Conservation (phyloP, 2,797 vertebrate genomes). For the Sebastes hubbsi region DNA sequence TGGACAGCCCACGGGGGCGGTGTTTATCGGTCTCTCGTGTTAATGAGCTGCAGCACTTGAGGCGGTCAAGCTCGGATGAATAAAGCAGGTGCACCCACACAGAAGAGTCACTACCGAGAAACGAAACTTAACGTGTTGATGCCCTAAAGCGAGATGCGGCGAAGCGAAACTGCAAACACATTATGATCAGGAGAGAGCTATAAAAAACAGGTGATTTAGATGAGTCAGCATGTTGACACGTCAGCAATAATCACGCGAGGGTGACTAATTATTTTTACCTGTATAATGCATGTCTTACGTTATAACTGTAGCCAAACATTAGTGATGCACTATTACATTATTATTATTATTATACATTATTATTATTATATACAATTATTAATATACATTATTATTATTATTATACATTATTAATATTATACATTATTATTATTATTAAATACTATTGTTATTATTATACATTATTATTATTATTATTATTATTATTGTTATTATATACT, state of each 20-base stretch:
- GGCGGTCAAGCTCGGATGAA: rapidly evolving
- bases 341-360: too few relatives aligned
- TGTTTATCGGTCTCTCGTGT: rapidly evolving
- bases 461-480: too few relatives aligned
- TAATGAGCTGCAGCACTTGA: rapidly evolving
- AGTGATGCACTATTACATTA: neutral
- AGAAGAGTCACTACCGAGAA: neutral
- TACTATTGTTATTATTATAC: too few relatives aligned
- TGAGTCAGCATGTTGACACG: neutral
- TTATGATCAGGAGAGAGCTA: rapidly evolving
- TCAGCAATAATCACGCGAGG: neutral
- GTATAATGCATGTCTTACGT: neutral
- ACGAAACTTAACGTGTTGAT: conserved; percentile 46
- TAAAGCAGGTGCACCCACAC: conserved; percentile 4
- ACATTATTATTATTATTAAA: neutral
- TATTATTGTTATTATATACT: too few relatives aligned
- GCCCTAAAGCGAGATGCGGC: rapidly evolving
- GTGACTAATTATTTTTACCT: neutral
- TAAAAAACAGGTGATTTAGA: neutral
- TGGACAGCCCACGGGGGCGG: conserved; percentile 18
- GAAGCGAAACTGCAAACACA: neutral
- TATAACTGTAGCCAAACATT: neutral
- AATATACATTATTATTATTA: too few relatives aligned
- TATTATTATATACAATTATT: too few relatives aligned
- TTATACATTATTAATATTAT: neutral